Base-by-base conservation (phyloP, 2,888 invertebrate genomes). In the Lycia hirtaria region DNA sequence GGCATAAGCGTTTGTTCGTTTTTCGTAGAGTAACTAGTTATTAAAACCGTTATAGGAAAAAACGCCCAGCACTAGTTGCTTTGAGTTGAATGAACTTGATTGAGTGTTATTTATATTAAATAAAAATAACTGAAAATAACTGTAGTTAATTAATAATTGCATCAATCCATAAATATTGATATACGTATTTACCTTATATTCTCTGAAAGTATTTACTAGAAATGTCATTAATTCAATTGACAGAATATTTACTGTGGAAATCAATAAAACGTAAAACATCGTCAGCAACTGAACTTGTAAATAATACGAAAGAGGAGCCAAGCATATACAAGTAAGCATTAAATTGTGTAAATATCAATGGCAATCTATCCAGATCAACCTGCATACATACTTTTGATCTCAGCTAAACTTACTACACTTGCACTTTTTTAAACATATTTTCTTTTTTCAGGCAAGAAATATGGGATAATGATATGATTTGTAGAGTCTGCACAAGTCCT, bases 401-500 rank as follows among this genome's bases (percentile, higher is more conserved):
- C 26, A 15, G 28, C n/a, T 28, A 9, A 5, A 22, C 15, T 12
- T 0, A 6, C 12, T 14, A 22, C 10, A 10, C 12, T n/a, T 0
- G 37, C 14, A 30, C 22, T 40, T 7, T 9, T 35, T 10, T 10
- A n/a, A 20, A 10, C 14, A 22, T 22, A n/a, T 15, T 22, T 45
- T 32, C 30, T 40, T 45, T 26, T 22, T 62, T 59, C 32, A 67
- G 68, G 28, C 49, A 62, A 43, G 64, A 64, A 56, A 19, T 64
- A 20, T 56, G 60, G 53, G 62, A 60, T 5, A 62, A 63, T 57
- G 66, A 67, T 30, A 67, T 64, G 67, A 62, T 70, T 54, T 72
- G 72, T 48, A 66, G 72, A 64, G 69, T 72, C 30, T 72, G 72
- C 52, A 67, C 66, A 38, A 60, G 51, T 17, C 40, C 66, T 48